phyloP scores from a whole-genome alignment of 2,888 invertebrate genomes.

The Agonopterix arenella region DNA sequence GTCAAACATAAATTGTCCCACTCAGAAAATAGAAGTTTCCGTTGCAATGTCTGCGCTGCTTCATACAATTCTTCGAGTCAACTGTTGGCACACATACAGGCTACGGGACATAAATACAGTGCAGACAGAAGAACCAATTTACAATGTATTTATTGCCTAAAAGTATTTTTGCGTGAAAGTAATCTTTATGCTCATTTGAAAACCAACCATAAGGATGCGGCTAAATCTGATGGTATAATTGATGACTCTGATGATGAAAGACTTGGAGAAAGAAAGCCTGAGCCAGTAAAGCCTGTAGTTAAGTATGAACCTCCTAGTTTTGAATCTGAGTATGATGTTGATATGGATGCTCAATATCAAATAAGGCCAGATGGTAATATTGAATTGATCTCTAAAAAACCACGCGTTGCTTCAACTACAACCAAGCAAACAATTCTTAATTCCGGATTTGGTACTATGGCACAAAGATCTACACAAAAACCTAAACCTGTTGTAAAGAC shows the following conservation, averaged over 20 bases:
- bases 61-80: slow-evolving; percentile 59
- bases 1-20: slow-evolving; percentile 83
- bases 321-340: slow-evolving; percentile 49
- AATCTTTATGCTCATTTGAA: slow-evolving; percentile 85
- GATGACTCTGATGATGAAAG: slow-evolving; percentile 74
- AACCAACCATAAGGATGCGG: slow-evolving; percentile 79
- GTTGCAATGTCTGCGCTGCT: slow-evolving; percentile 76
- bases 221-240: slow-evolving; percentile 80
- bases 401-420: slow-evolving; percentile 21
- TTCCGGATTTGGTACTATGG: slow-evolving; percentile 31
- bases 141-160: slow-evolving; percentile 85
- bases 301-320: slow-evolving; percentile 48
- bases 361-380: slow-evolving; percentile 64
- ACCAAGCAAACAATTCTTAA: slow-evolving; percentile 61
- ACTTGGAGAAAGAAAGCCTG: slow-evolving; percentile 12
- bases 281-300: slow-evolving; percentile 19
- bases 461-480: slow-evolving; percentile 24
- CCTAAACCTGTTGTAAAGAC: slow-evolving; percentile 18
- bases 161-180: slow-evolving; percentile 81
- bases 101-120: slow-evolving; percentile 71
- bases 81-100: slow-evolving; percentile 71
- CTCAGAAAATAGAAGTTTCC: slow-evolving; percentile 56
- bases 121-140: slow-evolving; percentile 61
- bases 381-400: slow-evolving; percentile 59
- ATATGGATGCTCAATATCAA: slow-evolving; percentile 45